These are phyloP conservation scores for Bombus vancouverensis DNA, from an alignment of 1,140 invertebrate genomes.

Conservation along the genomic window DNA sequence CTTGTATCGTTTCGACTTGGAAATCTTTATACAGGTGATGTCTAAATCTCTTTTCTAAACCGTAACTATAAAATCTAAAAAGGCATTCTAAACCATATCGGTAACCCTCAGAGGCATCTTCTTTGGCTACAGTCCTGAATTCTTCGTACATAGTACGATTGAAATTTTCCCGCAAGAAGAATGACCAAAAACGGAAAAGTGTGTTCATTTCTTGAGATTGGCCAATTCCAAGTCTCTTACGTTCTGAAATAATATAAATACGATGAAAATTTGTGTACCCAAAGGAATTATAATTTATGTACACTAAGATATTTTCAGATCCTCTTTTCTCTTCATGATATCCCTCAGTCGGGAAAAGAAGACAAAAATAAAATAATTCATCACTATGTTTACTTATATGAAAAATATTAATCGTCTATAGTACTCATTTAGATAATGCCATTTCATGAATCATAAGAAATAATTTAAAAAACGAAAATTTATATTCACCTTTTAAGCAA, in stretches of 20 bases:
- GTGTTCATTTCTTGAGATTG: slow-evolving; percentile 99
- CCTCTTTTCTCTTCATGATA: slow-evolving; percentile 60
- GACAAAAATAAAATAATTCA: slow-evolving; percentile 76
- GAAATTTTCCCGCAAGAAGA: slow-evolving; percentile 99
- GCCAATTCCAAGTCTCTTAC: slow-evolving; percentile 95
- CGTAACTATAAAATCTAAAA: slow-evolving; percentile 99
- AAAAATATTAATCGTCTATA: background rate
- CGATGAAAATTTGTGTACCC: slow-evolving; percentile 10
- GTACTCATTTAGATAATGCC: background rate
- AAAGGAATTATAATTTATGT: background rate
- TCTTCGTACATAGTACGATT: slow-evolving; percentile 99
- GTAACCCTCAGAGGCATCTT: slow-evolving; percentile 95
- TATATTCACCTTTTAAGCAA: slow-evolving; percentile 91
- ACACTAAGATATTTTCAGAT: slow-evolving; percentile 58
- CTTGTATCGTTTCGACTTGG: slow-evolving; percentile 95
- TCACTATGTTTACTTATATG: slow-evolving; percentile 60
- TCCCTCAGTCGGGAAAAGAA: slow-evolving; percentile 81
- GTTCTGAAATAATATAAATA: slow-evolving; percentile 84
- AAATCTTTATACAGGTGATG: slow-evolving; percentile 97
- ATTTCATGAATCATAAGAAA: background rate
- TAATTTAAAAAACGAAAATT: background rate
- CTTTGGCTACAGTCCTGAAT: slow-evolving; percentile 94
- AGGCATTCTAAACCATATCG: slow-evolving; percentile 97
- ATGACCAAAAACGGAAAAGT: slow-evolving; percentile 99
- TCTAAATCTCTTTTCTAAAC: slow-evolving; percentile 97